Evolutionary conservation across 2,888 invertebrate genomes (phyloP).

Genomic region (Cephonodes hylas): DNA sequence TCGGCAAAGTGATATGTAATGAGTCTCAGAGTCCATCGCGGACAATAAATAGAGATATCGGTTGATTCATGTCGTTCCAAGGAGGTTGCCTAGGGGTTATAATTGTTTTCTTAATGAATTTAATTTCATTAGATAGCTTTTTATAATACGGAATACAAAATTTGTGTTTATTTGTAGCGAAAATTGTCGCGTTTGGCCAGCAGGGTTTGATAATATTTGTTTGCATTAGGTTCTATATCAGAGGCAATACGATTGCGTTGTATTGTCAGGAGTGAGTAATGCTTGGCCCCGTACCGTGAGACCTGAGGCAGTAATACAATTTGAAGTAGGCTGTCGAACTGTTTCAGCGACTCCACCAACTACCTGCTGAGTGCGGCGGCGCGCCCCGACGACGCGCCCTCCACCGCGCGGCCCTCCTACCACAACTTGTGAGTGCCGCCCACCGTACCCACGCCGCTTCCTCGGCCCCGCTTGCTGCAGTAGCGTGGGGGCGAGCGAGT

Average conservation of each 20-base stretch:
- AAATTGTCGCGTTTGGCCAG: too few species aligned
- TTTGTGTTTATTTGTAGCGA: background rate
- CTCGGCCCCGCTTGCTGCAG: background rate
- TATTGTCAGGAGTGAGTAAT: too few species aligned
- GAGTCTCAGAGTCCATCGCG: slow-evolving; percentile 10
- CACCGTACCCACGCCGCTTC: background rate
- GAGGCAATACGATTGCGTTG: too few species aligned
- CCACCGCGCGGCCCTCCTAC: slow-evolving; percentile 49
- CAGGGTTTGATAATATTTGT: too few species aligned
- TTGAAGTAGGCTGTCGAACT: slow-evolving; percentile 79
- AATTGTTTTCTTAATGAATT: background rate
- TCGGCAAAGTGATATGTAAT: slow-evolving; percentile 10
- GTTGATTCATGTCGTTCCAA: slow-evolving; percentile 28
- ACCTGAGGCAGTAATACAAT: slow-evolving; percentile 78
- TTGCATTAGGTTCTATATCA: too few species aligned
- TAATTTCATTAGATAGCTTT: background rate
- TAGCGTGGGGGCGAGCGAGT: too few species aligned
- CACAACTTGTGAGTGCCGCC: slow-evolving; percentile 55
- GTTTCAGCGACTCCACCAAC: slow-evolving; percentile 78
- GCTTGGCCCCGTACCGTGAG: slow-evolving; percentile 29
- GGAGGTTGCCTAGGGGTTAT: background rate
- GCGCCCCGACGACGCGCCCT: slow-evolving; percentile 58
- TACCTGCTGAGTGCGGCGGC: slow-evolving; percentile 72
- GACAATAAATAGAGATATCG: slow-evolving; percentile 35
- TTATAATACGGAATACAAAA: background rate